Conservation (phyloP, 2,797 vertebrate species). For the Oophaga sylvatica region DNA sequence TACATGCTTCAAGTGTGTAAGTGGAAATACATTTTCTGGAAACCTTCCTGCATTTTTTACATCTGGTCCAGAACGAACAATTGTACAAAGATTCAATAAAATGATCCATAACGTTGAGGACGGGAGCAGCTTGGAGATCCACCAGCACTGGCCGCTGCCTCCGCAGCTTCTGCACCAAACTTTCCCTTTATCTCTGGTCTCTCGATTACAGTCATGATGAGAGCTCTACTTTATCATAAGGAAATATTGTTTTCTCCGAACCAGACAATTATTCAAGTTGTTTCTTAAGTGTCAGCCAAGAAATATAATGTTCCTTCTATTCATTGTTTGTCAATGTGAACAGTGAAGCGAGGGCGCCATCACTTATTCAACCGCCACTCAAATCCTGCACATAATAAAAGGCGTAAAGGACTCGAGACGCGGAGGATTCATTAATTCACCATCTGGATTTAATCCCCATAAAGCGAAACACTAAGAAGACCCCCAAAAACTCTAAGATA, state of each 20-base stretch:
- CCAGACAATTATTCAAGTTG: neutral
- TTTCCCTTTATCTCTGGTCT: too few relatives aligned
- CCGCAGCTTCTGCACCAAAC: neutral
- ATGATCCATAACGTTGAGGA: too few relatives aligned
- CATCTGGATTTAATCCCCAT: conserved; percentile 12
- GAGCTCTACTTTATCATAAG: neutral
- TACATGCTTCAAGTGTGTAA: too few relatives aligned
- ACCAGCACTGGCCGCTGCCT: neutral
- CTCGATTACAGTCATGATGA: neutral
- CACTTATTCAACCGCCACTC: neutral
- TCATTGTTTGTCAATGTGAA: neutral
- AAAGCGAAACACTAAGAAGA: neutral
- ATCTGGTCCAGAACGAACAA: too few relatives aligned
- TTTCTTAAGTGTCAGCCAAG: neutral
- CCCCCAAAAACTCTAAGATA: neutral
- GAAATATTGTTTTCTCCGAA: neutral
- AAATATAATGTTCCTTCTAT: conserved; percentile 23
- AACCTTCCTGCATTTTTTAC: too few relatives aligned
- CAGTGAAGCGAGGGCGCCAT: neutral
- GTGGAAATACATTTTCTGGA: too few relatives aligned
- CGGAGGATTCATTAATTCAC: conserved; percentile 1
- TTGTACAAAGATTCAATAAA: too few relatives aligned
- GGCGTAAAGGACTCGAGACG: neutral
- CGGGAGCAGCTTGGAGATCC: too few relatives aligned
- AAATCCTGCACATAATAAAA: neutral